These are phyloP conservation scores for Anarhynchus alexandrinus DNA, from an alignment of 2,113 vertebrate genomes.

Conservation along the genomic window DNA sequence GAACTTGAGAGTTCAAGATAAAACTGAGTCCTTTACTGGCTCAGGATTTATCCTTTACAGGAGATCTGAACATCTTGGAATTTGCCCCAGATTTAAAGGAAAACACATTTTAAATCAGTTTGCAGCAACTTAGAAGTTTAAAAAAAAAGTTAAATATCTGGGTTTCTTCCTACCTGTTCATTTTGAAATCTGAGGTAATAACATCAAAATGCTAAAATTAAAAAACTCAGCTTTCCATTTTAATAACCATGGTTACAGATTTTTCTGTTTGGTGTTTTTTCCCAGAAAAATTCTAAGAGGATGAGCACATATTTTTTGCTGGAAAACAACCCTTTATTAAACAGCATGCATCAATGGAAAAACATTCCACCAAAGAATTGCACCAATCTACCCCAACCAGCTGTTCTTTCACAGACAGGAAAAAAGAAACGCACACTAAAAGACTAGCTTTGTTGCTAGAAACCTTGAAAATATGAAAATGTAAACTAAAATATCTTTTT, in stretches of 20 bases:
- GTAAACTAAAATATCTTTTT: conserved; percentile 28
- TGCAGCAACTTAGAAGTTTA: neutral
- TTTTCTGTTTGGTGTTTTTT: neutral
- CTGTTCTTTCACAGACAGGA: neutral
- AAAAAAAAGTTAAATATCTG: neutral
- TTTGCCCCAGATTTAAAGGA: neutral
- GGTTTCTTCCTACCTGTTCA: neutral
- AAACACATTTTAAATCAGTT: neutral
- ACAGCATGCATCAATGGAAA: neutral
- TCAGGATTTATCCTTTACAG: neutral
- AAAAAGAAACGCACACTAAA: neutral
- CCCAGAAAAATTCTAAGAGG: neutral
- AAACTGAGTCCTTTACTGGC: neutral
- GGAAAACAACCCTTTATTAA: neutral
- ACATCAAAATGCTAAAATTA: neutral
- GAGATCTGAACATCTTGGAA: neutral
- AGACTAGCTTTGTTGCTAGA: neutral
- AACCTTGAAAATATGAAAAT: conserved; percentile 12
- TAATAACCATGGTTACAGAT: neutral
- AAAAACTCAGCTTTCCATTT: neutral
- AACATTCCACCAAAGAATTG: neutral
- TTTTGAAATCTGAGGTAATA: neutral
- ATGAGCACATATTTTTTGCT: neutral
- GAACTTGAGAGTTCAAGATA: neutral
- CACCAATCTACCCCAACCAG: neutral